A percentile compares a stretch with the other conserved stretches of the same genome.
These are phyloP conservation scores for Scaptomyza polygonia DNA, from an alignment of 2,888 invertebrate genomes.

Conservation along the genomic window DNA sequence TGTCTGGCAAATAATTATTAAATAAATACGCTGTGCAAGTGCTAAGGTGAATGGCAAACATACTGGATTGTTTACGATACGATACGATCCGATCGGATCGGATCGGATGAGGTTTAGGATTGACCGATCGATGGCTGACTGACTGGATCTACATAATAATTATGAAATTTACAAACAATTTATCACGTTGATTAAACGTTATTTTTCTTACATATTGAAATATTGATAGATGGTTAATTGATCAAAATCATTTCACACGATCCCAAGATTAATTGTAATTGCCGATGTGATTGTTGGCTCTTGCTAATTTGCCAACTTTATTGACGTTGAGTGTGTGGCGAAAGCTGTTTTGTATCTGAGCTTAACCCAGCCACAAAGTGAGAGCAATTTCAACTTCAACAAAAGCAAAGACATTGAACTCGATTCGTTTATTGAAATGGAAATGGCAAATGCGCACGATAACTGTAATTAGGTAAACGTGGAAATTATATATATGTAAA, in stretches of 20 bases:
- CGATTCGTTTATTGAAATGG: constrained; percentile 56
- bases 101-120: neutral
- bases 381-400: constrained; percentile 46
- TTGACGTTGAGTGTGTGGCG: constrained; percentile 53
- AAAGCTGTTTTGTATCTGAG: constrained; percentile 57
- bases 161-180: constrained; percentile 80
- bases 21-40: constrained; percentile 61
- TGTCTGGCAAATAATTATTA: constrained; percentile 53
- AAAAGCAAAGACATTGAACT: constrained; percentile 70
- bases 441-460: constrained; percentile 53
- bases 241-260: constrained; percentile 79
- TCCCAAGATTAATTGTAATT: constrained; percentile 64
- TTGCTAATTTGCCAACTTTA: constrained; percentile 79
- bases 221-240: constrained; percentile 73
- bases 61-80: constrained; percentile 1
- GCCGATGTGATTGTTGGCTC: constrained; percentile 34
- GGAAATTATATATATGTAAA: constrained; percentile 49
- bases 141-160: constrained; percentile 70
- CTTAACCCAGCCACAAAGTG: constrained; percentile 51
- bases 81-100: neutral
- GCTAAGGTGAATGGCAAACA: constrained; percentile 75
- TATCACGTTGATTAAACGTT: constrained; percentile 78
- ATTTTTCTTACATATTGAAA: constrained; percentile 44
- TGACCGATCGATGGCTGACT: constrained; percentile 22
- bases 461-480: constrained; percentile 68